These are phyloP conservation scores for Benitochromis conjunctus DNA, from an alignment of 2,113 vertebrate species.

Conservation along the genomic window DNA sequence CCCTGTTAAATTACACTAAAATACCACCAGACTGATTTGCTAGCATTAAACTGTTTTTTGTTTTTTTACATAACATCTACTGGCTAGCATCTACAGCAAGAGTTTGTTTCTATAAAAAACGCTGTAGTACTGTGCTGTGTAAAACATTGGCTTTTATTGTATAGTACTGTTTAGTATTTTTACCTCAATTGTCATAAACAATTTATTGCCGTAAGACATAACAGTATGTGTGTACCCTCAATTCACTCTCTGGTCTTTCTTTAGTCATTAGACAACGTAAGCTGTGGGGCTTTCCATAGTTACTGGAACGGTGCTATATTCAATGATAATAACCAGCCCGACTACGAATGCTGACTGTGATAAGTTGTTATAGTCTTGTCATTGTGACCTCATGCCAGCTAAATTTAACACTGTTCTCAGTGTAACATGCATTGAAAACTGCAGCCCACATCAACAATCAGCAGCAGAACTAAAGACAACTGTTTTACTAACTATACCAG, in stretches of 20 bases:
- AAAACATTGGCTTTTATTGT: not conserved
- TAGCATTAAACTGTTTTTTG: not conserved
- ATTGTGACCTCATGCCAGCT: not conserved
- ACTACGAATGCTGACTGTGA: not conserved
- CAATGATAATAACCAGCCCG: not conserved
- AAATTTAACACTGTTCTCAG: not conserved
- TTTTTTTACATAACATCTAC: no score
- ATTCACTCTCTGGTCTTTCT: not conserved
- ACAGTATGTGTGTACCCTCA: not conserved
- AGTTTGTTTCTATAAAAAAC: not conserved
- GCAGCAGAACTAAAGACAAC: not conserved
- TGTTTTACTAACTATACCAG: not conserved
- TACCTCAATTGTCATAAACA: not conserved
- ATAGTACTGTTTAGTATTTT: not conserved
- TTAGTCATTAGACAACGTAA: not conserved
- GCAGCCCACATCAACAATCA: not conserved
- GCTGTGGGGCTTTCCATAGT: not conserved
- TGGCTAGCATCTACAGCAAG: no score
- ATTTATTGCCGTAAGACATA: not conserved
- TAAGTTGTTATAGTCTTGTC: not conserved
- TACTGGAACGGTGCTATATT: not conserved
- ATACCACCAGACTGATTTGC: not conserved
- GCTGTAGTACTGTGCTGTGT: not conserved
- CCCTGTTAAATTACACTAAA: not conserved
- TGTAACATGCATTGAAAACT: not conserved